phyloP scores from a whole-genome alignment of 2,113 vertebrate genomes.

The Semnornis frantzii region DNA sequence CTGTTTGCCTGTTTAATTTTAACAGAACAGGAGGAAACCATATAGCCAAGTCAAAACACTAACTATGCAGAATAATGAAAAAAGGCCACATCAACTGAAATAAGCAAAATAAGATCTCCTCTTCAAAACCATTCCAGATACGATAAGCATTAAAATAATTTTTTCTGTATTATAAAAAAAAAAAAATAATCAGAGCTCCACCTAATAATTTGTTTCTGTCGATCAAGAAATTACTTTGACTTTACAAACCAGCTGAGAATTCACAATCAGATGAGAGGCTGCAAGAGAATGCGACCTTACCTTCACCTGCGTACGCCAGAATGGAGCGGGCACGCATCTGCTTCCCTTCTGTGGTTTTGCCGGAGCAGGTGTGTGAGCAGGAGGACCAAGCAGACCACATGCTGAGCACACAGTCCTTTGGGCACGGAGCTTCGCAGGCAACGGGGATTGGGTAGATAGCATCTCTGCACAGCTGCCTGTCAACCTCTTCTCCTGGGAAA shows the following conservation, averaged over 20 bases:
- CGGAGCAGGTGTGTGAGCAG: slow-evolving; percentile 97
- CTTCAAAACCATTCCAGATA: background rate
- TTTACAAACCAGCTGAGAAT: background rate
- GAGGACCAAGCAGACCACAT: slow-evolving; percentile 92
- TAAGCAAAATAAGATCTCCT: background rate
- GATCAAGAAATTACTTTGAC: background rate
- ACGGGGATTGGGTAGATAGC: slow-evolving; percentile 82
- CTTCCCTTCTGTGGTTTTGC: slow-evolving; percentile 93
- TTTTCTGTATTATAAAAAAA: background rate
- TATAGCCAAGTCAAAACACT: background rate
- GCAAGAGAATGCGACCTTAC: slow-evolving; percentile 69
- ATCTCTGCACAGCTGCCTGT: slow-evolving; percentile 85
- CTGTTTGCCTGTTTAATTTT: background rate
- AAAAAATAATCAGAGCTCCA: rapidly evolving
- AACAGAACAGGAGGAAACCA: background rate
- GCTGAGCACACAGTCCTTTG: slow-evolving; percentile 93
- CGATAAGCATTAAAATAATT: background rate
- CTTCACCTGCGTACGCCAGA: slow-evolving; percentile 93
- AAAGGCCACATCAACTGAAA: background rate
- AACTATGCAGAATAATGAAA: background rate
- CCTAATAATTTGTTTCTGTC: background rate
- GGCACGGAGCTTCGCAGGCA: slow-evolving; percentile 88
- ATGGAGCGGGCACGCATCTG: slow-evolving; percentile 91
- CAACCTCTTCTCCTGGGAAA: slow-evolving; percentile 85
- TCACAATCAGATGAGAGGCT: background rate